phyloP scores from a whole-genome alignment of 2,797 vertebrate species.

The Malacoraja senta region DNA sequence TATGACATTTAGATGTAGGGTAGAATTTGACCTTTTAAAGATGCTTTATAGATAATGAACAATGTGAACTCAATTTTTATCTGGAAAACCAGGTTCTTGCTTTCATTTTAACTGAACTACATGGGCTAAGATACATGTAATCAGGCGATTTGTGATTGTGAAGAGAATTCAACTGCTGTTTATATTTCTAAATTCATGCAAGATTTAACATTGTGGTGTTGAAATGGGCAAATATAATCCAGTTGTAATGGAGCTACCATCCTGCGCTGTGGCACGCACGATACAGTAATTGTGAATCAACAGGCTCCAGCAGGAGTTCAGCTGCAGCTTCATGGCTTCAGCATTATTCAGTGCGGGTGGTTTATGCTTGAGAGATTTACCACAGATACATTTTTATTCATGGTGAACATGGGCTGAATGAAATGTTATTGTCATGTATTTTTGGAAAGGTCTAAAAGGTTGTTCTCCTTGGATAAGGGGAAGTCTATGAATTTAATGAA shows the following conservation, averaged over 20 bases:
- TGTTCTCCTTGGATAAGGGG: background rate
- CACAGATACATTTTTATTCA: background rate
- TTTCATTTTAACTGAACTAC: background rate
- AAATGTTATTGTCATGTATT: background rate
- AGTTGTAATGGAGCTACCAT: background rate
- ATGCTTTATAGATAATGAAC: constrained; percentile 47
- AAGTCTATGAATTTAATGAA: background rate
- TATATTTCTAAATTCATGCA: background rate
- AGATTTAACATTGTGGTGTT: background rate
- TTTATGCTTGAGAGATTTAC: constrained; percentile 2
- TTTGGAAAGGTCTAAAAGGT: background rate
- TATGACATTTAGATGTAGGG: constrained; percentile 72
- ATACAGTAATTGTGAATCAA: background rate
- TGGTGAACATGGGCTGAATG: background rate
- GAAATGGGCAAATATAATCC: background rate
- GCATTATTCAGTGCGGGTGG: background rate
- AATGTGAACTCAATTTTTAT: constrained; percentile 28
- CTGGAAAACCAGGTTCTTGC: background rate
- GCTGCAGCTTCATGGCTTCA: background rate
- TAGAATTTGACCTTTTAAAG: constrained; percentile 62
- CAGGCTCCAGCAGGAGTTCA: background rate
- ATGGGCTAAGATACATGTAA: background rate
- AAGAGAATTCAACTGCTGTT: background rate
- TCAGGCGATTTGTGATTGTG: background rate
- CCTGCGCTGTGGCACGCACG: background rate